Evolutionary conservation across 2,797 vertebrate genomes (phyloP), one percentile per base, ranked within the genome.

Genomic region (Gouania willdenowi): DNA sequence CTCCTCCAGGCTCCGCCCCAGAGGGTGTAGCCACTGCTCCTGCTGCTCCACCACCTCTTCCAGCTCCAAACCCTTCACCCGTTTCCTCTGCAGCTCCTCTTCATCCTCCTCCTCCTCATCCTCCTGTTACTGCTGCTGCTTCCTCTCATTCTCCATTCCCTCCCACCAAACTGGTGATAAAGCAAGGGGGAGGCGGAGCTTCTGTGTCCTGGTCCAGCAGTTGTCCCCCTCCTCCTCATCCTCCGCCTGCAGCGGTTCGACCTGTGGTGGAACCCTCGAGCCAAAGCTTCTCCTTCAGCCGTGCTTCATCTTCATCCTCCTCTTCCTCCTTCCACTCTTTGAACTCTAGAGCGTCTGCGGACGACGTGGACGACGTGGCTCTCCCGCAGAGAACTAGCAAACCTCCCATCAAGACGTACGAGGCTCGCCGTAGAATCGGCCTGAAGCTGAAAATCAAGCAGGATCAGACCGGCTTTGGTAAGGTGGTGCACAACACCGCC

Each of bases 381-480:
- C 81, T 98, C 26, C 92, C 92, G 0, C 91, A 93, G 7, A 77
- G 94, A 29, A 89, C 83, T 66, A 94, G 91, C 82, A 93, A 90
- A 11, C 94, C 93, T 0, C 94, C 94, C 1, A 96, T 95, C 36
- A 97, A 97, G 60, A 97, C 95, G 1, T 97, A 98, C 1, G 95
- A 96, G 79, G 95, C 95, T 0, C 92, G 94, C 0, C 90, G 92
- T 37, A 86, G 94, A 17, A 95, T 96, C 0, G 93, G 94, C 13
- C 79, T 98, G 48, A 98, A 98, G 75, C 74, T 98, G 3, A 97
- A 98, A 81, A 98, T 97, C 82, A 98, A 97, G 48, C 95, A 98
- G 74, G 95, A 97, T 65, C 84, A 86, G 30, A 94, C 93, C 0
- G 94, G 95, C 1, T 88, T 95, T 41, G 92, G 92, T 52, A 97